Evolutionary conservation across 2,888 invertebrate species (phyloP), one percentile per base, ranked within the genome.

Genomic region (Diploptera punctata): DNA sequence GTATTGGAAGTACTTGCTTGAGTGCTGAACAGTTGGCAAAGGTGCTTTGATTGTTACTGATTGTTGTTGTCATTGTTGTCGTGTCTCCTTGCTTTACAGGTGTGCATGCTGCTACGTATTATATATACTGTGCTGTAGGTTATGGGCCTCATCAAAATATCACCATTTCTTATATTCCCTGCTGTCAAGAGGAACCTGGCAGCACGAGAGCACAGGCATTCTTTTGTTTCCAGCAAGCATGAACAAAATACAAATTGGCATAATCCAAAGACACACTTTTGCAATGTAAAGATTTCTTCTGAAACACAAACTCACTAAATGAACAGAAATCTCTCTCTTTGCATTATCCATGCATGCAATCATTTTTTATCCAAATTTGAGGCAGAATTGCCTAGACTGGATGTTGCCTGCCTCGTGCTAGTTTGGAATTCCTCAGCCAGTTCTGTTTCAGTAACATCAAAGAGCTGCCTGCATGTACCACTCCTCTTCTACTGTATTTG

Each of bases 81-180:
- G 72, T 75, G 73, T 76, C 69, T 76, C 75, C 76, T 76, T 76
- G 75, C 76, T 76, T 76, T 76, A 68, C 76, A 76, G 76, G 76
- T 76, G 76, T 76, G 76, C 76, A 76, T 76, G 76, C 75, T 74
- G 76, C 76, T 76, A 75, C 75, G 29, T 71, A 73, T 74, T 76
- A 73, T 74, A 67, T 74, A 73, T 70, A 68, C 75, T 73, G 71
- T 75, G 75, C 75, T 73, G 75, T 76, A 76, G 76, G 76, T 76
- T 74, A 70, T 73, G 75, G 76, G 74, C 73, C 68, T 73, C 75
- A 74, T 74, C 75, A 75, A 71, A 73, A 67, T n/a, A n/a, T 71
- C 71, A 74, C 73, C 38, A 75, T 70, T 24, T 74, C 70, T 75
- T 74, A 65, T 73, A 69, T 74, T 73, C 67, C 70, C 74, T 71